Conservation (phyloP, 2,113 vertebrate genomes). For the Coregonus clupeaformis region DNA sequence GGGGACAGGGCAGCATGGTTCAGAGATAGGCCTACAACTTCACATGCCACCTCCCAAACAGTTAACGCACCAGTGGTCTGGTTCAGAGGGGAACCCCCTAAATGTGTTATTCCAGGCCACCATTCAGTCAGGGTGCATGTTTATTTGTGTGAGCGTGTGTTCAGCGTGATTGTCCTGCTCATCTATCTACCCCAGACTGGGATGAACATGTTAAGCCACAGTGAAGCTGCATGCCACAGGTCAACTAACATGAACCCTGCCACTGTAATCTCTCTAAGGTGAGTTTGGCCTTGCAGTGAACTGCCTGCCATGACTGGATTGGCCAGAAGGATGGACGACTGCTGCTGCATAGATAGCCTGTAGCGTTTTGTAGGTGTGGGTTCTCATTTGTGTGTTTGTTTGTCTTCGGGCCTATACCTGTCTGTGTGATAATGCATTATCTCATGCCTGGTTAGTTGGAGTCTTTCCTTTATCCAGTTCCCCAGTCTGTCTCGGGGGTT, state of each 20-base stretch:
- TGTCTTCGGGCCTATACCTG: background rate
- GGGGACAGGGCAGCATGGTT: too few relatives aligned
- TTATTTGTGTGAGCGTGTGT: background rate
- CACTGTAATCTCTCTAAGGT: background rate
- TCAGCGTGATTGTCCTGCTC: background rate
- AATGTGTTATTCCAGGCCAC: background rate
- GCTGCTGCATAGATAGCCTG: too few relatives aligned
- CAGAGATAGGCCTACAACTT: too few relatives aligned
- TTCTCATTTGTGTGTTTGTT: background rate
- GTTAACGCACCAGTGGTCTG: too few relatives aligned
- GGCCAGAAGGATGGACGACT: too few relatives aligned
- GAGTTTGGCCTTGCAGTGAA: background rate
- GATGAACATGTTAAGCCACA: slow-evolving; percentile 8
- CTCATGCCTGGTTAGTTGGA: background rate
- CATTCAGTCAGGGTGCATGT: background rate
- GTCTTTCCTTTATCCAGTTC: background rate
- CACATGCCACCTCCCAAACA: too few relatives aligned
- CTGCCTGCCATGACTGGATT: too few relatives aligned
- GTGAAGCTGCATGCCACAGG: background rate
- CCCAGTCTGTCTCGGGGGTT: background rate
- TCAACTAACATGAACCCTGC: background rate
- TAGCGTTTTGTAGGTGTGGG: background rate
- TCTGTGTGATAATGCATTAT: background rate
- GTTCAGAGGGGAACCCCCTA: too few relatives aligned
- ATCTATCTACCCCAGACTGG: background rate